phyloP scores from a whole-genome alignment of 2,797 vertebrate species.

The Phyllotis vaccarum region DNA sequence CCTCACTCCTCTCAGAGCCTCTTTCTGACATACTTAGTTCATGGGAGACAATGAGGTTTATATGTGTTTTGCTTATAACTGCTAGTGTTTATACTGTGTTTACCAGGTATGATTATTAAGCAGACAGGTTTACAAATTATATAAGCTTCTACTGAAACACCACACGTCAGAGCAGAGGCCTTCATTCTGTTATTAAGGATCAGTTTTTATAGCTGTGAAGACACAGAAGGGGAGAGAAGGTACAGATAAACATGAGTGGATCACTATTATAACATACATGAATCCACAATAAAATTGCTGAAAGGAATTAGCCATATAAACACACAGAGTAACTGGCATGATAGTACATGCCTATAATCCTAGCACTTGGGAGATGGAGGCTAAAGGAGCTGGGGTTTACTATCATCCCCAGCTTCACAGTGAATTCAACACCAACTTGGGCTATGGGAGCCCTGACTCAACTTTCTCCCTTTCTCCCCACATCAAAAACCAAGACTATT shows the following conservation, averaged over 20 bases:
- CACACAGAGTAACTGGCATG: neutral
- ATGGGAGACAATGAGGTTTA: too few species aligned
- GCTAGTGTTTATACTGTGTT: too few species aligned
- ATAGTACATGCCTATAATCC: neutral
- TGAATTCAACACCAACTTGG: neutral
- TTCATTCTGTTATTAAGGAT: neutral
- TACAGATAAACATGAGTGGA: neutral
- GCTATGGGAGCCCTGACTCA: neutral
- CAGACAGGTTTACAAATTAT: neutral
- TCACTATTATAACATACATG: neutral
- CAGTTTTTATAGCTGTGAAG: constrained; percentile 1
- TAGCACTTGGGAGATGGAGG: neutral
- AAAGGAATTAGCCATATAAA: neutral
- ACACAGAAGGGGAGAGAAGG: neutral
- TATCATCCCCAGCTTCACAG: neutral
- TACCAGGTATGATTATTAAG: neutral
- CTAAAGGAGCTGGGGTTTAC: neutral
- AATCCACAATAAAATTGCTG: neutral
- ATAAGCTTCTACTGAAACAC: neutral
- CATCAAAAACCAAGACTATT: neutral
- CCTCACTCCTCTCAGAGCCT: neutral
- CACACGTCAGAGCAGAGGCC: neutral
- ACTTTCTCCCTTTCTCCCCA: neutral
- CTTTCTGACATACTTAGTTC: too few species aligned
- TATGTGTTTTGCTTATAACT: too few species aligned